A percentile compares a stretch with the other conserved stretches of the same genome.
These are phyloP conservation scores for Odontamblyopus rebecca DNA, from an alignment of 2,797 vertebrate genomes.

Conservation along the genomic window DNA sequence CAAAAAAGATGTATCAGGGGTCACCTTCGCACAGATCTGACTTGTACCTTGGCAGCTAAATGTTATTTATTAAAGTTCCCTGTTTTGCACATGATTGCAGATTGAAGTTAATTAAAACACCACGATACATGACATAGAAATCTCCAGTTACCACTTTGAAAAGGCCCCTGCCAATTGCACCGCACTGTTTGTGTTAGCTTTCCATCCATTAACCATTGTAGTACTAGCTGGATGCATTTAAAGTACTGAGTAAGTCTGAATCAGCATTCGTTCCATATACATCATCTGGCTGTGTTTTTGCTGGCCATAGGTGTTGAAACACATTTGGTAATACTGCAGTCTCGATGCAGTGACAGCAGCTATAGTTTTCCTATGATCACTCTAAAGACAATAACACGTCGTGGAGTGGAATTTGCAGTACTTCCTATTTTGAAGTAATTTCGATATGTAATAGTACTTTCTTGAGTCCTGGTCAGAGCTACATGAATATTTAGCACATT, in stretches of 20 bases:
- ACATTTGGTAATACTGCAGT: conserved; percentile 24
- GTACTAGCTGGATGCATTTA: conserved; percentile 3
- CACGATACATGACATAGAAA: neutral
- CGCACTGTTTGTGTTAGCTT: neutral
- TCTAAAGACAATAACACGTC: conserved; percentile 8
- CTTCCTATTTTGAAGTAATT: conserved; percentile 19
- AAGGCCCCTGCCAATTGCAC: neutral
- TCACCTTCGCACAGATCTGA: no score
- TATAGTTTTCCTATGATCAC: neutral
- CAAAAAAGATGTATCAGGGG: no score
- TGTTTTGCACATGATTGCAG: no score
- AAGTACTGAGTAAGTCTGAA: neutral
- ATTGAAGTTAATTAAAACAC: no score
- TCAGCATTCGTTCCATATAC: conserved; percentile 2
- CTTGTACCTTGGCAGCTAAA: no score
- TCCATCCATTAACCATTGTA: neutral
- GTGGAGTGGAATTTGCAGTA: neutral
- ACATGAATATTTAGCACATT: neutral
- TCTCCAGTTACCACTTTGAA: neutral
- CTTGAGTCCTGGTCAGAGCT: conserved; percentile 45
- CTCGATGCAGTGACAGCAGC: conserved; percentile 19
- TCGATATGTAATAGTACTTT: conserved; percentile 43
- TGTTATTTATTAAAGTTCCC: no score
- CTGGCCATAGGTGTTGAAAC: conserved; percentile 15
- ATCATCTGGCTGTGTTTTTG: conserved; percentile 7